Base-by-base conservation (phyloP, 1,140 invertebrate species). In the Zaprionus inermis region DNA sequence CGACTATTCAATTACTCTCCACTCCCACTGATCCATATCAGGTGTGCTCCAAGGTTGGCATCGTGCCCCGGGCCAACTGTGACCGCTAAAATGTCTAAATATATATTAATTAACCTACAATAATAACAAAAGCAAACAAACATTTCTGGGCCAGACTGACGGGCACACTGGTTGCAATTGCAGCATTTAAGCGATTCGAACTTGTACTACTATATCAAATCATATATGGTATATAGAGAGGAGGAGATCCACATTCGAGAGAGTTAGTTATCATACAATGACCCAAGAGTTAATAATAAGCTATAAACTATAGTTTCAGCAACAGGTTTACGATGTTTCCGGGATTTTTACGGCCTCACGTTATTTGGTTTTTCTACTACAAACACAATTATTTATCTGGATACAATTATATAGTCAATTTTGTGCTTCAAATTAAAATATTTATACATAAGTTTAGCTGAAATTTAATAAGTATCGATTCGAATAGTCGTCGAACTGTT, bases 41-140 rank as follows among this genome's bases (percentile, higher is more conserved):
- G 79, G 69, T 83, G 34, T 24, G 41, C 41, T 28, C 24, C 80
- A 86, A 86, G 82, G 82, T 88, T 83, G 46, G 9, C 69, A 71
- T 77, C 22, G 24, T 49, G 63, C 83, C 65, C 67, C 64, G 30
- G 59, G 79, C 79, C 41, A 78, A 82, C 68, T 58, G 74, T 74
- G 79, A 71, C 79, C 79, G 83, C 83, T 79, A 82, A 88, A 76
- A 49, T 79, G 69, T 83, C 76, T 88, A 79, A 83, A 79, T 86
- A 88, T 86, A 88, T 86, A 86, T 86, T 88, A 88, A 86, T 86
- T 86, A 83, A 79, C 51, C 72, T 73, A 83, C 68, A 83, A 68
- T 68, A 86, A 79, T 76, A 88, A 79, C 73, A 63, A 55, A 61
- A 34, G 24, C 41, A 80, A 56, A 71, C 36, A 44, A 70, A 63